Conservation (phyloP, 2,888 invertebrate genomes). For the Tenthredo livida region DNA sequence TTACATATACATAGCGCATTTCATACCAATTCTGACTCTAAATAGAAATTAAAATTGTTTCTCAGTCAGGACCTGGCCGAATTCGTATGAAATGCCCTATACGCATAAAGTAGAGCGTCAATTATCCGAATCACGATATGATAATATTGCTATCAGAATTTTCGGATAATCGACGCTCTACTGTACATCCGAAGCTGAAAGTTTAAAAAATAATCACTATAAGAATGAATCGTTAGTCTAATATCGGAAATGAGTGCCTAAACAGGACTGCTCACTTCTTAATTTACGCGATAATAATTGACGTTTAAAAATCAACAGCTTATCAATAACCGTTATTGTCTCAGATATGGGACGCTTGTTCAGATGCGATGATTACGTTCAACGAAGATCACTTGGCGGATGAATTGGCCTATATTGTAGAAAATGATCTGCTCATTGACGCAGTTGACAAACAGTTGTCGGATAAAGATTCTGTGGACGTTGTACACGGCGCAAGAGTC, state of each 20-base stretch:
- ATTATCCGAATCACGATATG: too few species aligned
- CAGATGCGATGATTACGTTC: conserved; percentile 93
- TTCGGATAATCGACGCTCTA: too few species aligned
- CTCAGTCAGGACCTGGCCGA: too few species aligned
- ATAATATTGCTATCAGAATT: too few species aligned
- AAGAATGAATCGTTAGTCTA: neutral
- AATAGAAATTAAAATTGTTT: too few species aligned
- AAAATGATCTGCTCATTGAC: conserved; percentile 93
- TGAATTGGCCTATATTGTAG: conserved; percentile 94
- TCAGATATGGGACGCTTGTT: conserved; percentile 96
- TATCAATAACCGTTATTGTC: neutral
- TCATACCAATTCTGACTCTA: too few species aligned
- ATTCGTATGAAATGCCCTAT: too few species aligned
- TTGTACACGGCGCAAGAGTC: conserved; percentile 86
- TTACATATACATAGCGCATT: neutral
- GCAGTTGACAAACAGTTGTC: conserved; percentile 85
- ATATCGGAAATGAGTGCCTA: neutral
- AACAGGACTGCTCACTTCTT: neutral
- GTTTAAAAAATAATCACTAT: neutral
- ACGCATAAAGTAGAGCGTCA: too few species aligned
- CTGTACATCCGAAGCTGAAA: neutral
- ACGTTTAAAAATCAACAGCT: neutral
- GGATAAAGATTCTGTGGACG: conserved; percentile 82
- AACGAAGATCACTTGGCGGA: conserved; percentile 86
- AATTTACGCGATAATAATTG: neutral